A percentile compares a stretch with the other conserved stretches of the same genome.
These are phyloP conservation scores for Trachythela sp. DNA, from an alignment of 64 coral and sea anemone genomes.

Conservation along the genomic window DNA sequence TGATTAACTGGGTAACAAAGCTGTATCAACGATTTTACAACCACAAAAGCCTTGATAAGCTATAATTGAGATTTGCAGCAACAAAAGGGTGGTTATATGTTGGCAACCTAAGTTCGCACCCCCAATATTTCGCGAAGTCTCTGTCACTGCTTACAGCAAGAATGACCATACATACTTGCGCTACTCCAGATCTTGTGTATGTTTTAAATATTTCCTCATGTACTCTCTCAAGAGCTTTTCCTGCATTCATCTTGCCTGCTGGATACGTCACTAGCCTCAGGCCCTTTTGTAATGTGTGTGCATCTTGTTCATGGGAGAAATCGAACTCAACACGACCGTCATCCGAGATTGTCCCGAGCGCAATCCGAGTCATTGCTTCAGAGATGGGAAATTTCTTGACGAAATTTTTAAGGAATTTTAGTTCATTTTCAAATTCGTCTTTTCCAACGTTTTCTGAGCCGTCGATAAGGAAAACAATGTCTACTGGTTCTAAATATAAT, in stretches of 20 bases:
- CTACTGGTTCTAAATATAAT: constrained; percentile 5
- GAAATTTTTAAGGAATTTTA: not conserved
- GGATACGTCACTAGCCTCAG: not conserved
- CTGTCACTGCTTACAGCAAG: too few relatives aligned
- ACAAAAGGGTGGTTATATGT: too few relatives aligned
- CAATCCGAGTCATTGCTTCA: not conserved
- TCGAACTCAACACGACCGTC: not conserved
- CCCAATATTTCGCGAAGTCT: too few relatives aligned
- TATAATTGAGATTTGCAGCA: too few relatives aligned
- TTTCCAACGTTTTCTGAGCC: not conserved
- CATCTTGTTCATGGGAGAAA: not conserved
- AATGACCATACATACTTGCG: not conserved
- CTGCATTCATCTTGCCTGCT: not conserved
- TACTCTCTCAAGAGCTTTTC: not conserved
- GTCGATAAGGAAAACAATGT: constrained; percentile 2
- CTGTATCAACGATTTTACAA: too few relatives aligned
- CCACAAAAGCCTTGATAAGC: too few relatives aligned
- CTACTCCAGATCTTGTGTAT: not conserved
- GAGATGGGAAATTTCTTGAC: not conserved
- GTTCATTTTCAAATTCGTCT: not conserved
- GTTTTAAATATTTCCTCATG: not conserved
- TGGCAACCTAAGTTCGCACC: too few relatives aligned
- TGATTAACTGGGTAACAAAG: too few relatives aligned
- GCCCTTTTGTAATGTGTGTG: not conserved
- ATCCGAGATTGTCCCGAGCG: not conserved